Evolutionary conservation across 2,888 invertebrate species (phyloP).

Genomic region (Cosmorhoe ocellata): DNA sequence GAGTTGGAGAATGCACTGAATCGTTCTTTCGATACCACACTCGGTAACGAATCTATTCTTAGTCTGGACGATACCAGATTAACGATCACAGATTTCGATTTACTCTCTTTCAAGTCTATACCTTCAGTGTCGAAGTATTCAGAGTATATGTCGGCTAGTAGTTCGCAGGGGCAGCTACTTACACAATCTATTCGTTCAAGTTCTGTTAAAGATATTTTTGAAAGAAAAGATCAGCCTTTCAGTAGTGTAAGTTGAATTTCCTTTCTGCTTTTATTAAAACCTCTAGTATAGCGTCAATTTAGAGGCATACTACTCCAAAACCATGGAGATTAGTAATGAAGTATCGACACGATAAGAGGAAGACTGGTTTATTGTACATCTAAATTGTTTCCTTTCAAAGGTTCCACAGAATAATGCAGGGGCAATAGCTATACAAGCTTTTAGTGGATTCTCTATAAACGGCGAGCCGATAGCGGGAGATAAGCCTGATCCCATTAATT

Average conservation of each 20-base stretch:
- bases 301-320: too few species aligned
- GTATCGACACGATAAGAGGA: too few species aligned
- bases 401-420: constrained; percentile 47
- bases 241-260: constrained; percentile 40
- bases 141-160: constrained; percentile 55
- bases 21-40: constrained; percentile 40
- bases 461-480: constrained; percentile 52
- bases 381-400: not conserved
- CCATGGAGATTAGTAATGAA: too few species aligned
- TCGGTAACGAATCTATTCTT: constrained; percentile 40
- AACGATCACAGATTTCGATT: constrained; percentile 49
- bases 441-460: constrained; percentile 68
- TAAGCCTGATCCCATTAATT: constrained; percentile 55
- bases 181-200: constrained; percentile 25
- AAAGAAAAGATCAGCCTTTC: constrained; percentile 52
- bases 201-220: constrained; percentile 61
- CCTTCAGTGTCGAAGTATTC: constrained; percentile 56
- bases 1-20: constrained; percentile 45
- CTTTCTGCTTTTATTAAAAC: not conserved
- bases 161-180: constrained; percentile 21
- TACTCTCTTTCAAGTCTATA: constrained; percentile 58
- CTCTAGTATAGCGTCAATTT: too few species aligned
- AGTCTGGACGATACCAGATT: constrained; percentile 40
- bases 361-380: too few species aligned
- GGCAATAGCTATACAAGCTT: constrained; percentile 55